phyloP scores from a whole-genome alignment of 1,140 invertebrate genomes.

The Drosophila nannoptera region DNA sequence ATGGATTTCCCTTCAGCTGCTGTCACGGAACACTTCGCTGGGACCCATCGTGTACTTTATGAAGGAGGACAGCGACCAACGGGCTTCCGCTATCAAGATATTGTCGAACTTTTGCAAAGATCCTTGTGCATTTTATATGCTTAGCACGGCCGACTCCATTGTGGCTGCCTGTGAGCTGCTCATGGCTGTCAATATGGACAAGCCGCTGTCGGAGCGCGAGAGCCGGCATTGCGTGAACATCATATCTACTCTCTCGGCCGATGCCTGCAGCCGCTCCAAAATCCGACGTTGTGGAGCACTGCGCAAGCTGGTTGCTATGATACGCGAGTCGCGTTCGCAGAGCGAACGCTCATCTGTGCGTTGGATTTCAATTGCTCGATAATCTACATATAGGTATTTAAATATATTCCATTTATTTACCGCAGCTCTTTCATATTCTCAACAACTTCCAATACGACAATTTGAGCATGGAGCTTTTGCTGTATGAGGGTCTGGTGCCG shows the following conservation, averaged over 20 bases:
- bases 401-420: neutral
- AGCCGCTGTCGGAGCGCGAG: constrained; percentile 65
- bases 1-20: constrained; percentile 20
- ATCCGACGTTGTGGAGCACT: constrained; percentile 72
- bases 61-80: constrained; percentile 66
- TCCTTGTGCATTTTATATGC: constrained; percentile 63
- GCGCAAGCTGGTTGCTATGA: constrained; percentile 68
- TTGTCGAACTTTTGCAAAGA: constrained; percentile 76
- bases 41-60: constrained; percentile 70
- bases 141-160: constrained; percentile 73
- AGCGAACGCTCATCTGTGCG: constrained; percentile 65
- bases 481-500: constrained; percentile 67
- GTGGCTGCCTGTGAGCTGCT: constrained; percentile 71
- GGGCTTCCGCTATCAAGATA: constrained; percentile 64
- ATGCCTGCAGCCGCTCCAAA: constrained; percentile 77
- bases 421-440: constrained; percentile 68
- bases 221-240: constrained; percentile 73
- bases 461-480: constrained; percentile 73
- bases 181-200: constrained; percentile 61
- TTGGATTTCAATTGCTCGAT: neutral
- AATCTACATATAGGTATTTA: neutral
- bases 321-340: constrained; percentile 65
- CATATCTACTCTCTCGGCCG: constrained; percentile 65
- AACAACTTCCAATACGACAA: constrained; percentile 78
- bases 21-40: constrained; percentile 54